A percentile compares a stretch with the other conserved stretches of the same genome.
Evolutionary conservation across 1,140 invertebrate genomes (phyloP).

Genomic region (Pteromalus puparum): DNA sequence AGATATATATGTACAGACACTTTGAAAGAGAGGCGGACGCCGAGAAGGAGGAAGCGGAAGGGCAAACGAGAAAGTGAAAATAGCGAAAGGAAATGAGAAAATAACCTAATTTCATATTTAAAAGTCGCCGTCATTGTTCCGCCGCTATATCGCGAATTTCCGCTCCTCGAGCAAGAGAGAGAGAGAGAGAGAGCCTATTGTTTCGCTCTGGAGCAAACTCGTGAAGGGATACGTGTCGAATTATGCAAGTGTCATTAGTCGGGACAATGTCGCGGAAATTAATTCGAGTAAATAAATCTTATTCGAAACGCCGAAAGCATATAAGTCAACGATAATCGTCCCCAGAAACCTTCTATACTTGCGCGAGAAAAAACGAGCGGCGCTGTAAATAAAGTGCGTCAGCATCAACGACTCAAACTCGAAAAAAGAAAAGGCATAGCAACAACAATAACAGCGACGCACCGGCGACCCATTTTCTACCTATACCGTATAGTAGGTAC

Average conservation of each 20-base stretch:
- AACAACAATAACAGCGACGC: not conserved
- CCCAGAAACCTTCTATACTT: too few relatives aligned
- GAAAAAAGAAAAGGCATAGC: not conserved
- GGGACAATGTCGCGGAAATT: not conserved
- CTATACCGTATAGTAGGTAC: not conserved
- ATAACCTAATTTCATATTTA: conserved; percentile 7
- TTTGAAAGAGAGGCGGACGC: not conserved
- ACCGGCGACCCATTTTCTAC: not conserved
- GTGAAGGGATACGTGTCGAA: not conserved
- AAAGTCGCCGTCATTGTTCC: not conserved
- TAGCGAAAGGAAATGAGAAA: not conserved
- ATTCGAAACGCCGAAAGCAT: not conserved
- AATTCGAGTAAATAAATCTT: not conserved
- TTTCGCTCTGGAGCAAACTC: not conserved
- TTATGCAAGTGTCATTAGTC: not conserved
- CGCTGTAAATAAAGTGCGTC: not conserved
- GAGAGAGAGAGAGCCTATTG: not conserved
- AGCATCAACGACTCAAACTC: not conserved
- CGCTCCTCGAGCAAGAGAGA: not conserved
- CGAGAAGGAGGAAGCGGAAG: not conserved
- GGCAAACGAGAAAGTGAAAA: conserved; percentile 1
- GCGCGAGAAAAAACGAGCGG: not conserved
- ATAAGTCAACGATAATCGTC: not conserved
- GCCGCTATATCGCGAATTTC: not conserved
- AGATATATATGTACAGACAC: not conserved